These are phyloP conservation scores for Andrena trimmerana DNA, from an alignment of 2,888 invertebrate species.

Conservation along the genomic window DNA sequence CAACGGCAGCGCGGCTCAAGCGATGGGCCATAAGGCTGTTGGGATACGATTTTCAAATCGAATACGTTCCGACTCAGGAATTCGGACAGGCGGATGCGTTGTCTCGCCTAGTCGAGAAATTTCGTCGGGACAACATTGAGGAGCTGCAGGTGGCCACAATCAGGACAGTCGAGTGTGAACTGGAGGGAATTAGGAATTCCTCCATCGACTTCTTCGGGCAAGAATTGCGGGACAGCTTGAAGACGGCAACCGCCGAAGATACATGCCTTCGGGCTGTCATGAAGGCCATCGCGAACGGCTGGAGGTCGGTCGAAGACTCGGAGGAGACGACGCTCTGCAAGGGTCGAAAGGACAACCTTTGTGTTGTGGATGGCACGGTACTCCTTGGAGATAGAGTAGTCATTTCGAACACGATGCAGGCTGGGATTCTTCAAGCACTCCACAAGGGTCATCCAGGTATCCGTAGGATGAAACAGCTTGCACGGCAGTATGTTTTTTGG, in stretches of 20 bases:
- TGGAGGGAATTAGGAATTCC: background rate
- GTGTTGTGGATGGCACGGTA: background rate
- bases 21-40: background rate
- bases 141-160: background rate
- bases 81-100: background rate
- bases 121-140: background rate
- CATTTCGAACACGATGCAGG: background rate
- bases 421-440: background rate
- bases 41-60: background rate
- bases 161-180: background rate
- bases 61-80: background rate
- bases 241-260: slow-evolving; percentile 2
- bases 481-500: background rate
- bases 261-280: background rate
- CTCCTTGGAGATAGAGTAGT: background rate
- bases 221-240: background rate
- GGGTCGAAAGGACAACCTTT: background rate
- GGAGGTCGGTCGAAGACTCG: background rate
- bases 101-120: background rate
- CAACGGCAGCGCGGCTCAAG: background rate
- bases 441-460: background rate
- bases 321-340: background rate
- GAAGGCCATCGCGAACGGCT: background rate
- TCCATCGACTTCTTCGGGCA: background rate
- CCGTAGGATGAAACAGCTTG: background rate